Evolutionary conservation across 1,140 invertebrate genomes (phyloP).

Genomic region (Drosophila kepulauana): DNA sequence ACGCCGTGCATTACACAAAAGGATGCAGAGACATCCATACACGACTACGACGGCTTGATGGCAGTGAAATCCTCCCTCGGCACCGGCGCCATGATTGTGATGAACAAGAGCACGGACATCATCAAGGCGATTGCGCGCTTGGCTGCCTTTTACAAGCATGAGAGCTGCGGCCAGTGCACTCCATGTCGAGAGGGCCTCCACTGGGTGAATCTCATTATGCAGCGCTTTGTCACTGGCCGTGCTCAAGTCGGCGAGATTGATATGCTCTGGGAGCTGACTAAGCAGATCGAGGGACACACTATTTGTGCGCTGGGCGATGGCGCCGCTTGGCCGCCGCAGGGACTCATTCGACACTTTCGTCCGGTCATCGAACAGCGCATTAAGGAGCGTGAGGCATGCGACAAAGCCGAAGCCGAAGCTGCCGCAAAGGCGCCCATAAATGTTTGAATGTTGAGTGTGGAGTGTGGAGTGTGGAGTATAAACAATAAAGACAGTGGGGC

Average conservation of each 20-base stretch:
- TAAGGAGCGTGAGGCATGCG: conserved; percentile 30
- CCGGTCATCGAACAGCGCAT: conserved; percentile 70
- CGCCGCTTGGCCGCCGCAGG: conserved; percentile 74
- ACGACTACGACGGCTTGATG: conserved; percentile 70
- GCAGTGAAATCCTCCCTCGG: conserved; percentile 69
- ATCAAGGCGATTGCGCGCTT: conserved; percentile 89
- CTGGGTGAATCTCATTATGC: conserved; percentile 76
- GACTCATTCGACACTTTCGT: conserved; percentile 74
- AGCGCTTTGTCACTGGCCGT: conserved; percentile 65
- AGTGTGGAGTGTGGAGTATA: conserved; percentile 11
- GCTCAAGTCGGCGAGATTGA: conserved; percentile 67
- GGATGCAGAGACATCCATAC: conserved; percentile 44
- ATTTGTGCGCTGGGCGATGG: conserved; percentile 75
- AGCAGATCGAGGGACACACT: conserved; percentile 76
- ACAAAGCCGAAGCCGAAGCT: conserved; percentile 25
- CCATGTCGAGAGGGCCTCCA: conserved; percentile 90
- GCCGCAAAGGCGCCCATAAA: conserved; percentile 5
- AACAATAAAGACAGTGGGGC: conserved; percentile 36
- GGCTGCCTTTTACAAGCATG: conserved; percentile 91
- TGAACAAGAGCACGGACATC: conserved; percentile 70
- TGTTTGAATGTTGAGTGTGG: conserved; percentile 7
- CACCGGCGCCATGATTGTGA: conserved; percentile 75
- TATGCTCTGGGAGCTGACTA: conserved; percentile 74
- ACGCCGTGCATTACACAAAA: conserved; percentile 67
- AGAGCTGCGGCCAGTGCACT: conserved; percentile 93